A percentile compares a stretch with the other conserved stretches of the same genome.
Conservation (phyloP, 2,113 vertebrate genomes). For the Brachypodius melanocephalos region DNA sequence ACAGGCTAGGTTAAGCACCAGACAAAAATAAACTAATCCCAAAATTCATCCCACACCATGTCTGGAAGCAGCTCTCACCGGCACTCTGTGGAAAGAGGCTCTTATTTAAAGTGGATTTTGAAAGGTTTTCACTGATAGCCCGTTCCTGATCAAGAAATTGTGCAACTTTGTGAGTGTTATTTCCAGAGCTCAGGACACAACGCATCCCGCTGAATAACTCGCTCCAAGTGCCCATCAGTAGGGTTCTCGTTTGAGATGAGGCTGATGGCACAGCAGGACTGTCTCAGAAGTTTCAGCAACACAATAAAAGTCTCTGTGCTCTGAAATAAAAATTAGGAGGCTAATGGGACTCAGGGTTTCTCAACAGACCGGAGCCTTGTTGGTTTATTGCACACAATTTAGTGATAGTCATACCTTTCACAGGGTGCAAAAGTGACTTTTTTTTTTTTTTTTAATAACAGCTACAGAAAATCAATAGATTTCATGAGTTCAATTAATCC, state of each 20-base stretch:
- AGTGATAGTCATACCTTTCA: constrained; percentile 53
- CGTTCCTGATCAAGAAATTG: not conserved
- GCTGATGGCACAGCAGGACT: not conserved
- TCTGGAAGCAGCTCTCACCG: not conserved
- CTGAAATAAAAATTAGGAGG: constrained; percentile 66
- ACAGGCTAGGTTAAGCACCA: not conserved
- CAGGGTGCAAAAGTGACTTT: not conserved
- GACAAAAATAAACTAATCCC: not conserved
- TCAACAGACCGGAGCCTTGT: constrained; percentile 47
- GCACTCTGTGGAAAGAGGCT: not conserved
- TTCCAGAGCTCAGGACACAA: not conserved
- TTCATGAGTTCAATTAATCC: constrained; percentile 57
- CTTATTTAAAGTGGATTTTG: not conserved
- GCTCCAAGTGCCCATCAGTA: constrained; percentile 24
- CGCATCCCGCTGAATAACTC: constrained; percentile 20
- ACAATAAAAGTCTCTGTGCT: constrained; percentile 50
- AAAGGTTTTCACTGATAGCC: not conserved
- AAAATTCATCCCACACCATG: not conserved
- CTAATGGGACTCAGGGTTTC: constrained; percentile 40
- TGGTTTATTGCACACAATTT: constrained; percentile 50
- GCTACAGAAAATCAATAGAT: constrained; percentile 58
- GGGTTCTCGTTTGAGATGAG: not conserved
- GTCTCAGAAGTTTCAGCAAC: constrained; percentile 10
- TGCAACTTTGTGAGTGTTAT: not conserved
- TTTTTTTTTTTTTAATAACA: constrained; percentile 37